Evolutionary conservation across 2,797 vertebrate species (phyloP).

Genomic region (Dallia pectoralis): DNA sequence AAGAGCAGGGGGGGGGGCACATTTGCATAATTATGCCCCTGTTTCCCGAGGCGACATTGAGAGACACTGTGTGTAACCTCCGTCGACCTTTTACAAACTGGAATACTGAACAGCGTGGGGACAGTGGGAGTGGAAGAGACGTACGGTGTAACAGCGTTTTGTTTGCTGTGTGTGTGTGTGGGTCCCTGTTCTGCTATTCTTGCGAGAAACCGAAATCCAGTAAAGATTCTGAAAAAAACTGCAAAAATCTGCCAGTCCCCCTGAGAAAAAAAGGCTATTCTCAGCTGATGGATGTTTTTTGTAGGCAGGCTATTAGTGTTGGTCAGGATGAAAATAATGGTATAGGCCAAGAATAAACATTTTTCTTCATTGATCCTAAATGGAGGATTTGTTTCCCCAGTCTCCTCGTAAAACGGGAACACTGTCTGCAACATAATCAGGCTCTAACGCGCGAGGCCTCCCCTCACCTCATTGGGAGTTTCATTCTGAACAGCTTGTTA

Average conservation of each 20-base stretch:
- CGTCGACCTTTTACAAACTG: constrained; percentile 85
- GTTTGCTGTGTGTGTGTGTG: constrained; percentile 4
- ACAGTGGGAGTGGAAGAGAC: constrained; percentile 37
- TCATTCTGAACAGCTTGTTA: constrained; percentile 72
- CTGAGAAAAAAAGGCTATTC: too few species aligned
- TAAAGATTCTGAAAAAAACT: too few species aligned
- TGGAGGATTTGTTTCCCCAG: constrained; percentile 35
- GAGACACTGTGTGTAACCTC: constrained; percentile 79
- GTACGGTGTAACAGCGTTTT: constrained; percentile 31
- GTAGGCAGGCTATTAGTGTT: neutral
- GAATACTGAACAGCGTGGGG: constrained; percentile 79
- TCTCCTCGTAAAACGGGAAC: constrained; percentile 12
- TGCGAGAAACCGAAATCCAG: too few species aligned
- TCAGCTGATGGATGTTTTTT: constrained; percentile 1
- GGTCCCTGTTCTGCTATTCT: too few species aligned
- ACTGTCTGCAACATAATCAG: constrained; percentile 26
- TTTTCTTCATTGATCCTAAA: constrained; percentile 26
- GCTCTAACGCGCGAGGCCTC: constrained; percentile 41
- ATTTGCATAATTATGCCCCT: constrained; percentile 88
- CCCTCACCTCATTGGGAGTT: constrained; percentile 58
- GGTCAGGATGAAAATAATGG: neutral
- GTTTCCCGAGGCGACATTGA: constrained; percentile 80
- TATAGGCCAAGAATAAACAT: constrained; percentile 22
- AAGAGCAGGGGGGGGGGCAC: constrained; percentile 65
- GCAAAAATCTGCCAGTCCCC: too few species aligned